phyloP scores from a whole-genome alignment of 2,888 invertebrate species.

The Halocaridina rubra region DNA sequence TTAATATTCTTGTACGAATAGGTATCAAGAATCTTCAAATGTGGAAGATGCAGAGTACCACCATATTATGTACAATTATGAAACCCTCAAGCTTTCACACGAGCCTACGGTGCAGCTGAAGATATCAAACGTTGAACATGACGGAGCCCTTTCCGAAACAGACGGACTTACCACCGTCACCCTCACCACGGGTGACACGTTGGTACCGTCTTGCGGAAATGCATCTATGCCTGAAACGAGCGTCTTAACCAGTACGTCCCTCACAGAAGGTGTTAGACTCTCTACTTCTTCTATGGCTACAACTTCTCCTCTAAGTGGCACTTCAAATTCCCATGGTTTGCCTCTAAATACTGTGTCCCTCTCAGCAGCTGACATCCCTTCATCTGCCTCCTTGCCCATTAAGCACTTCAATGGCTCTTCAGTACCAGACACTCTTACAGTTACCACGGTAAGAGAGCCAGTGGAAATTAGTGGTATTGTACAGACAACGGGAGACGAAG shows the following conservation, averaged over 20 bases:
- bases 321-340: background rate
- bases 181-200: constrained; percentile 1
- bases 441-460: background rate
- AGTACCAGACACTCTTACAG: background rate
- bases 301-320: background rate
- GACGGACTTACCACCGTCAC: constrained; percentile 20
- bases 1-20: background rate
- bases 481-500: constrained; percentile 17
- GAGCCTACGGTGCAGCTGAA: background rate
- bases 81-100: constrained; percentile 24
- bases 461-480: constrained; percentile 30
- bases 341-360: background rate
- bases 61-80: constrained; percentile 46
- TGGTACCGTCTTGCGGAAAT: constrained; percentile 12
- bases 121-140: background rate
- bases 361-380: background rate
- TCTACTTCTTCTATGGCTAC: background rate
- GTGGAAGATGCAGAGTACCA: constrained; percentile 43
- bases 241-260: background rate
- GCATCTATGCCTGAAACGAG: background rate
- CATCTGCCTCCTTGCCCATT: background rate
- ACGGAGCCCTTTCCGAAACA: background rate
- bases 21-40: constrained; percentile 43
- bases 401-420: background rate
- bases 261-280: background rate